These are phyloP conservation scores for Arctocebus calabarensis DNA, from an alignment of 2,797 vertebrate species.

Conservation along the genomic window DNA sequence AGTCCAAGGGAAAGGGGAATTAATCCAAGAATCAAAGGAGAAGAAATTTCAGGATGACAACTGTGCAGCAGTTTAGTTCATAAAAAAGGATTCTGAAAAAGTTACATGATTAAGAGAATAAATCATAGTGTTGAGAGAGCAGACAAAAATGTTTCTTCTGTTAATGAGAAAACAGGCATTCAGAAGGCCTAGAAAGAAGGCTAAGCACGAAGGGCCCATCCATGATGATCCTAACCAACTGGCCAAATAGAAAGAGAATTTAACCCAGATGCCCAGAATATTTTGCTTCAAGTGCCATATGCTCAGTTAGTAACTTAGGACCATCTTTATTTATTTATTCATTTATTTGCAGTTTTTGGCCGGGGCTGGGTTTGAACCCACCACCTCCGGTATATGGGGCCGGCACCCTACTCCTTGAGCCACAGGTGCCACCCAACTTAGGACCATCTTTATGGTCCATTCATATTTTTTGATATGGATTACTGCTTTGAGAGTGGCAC, in stretches of 20 bases:
- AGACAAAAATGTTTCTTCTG: not conserved
- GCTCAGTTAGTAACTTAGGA: not conserved
- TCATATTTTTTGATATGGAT: not conserved
- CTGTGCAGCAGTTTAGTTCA: not conserved
- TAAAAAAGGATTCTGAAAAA: not conserved
- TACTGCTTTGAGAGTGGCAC: not conserved
- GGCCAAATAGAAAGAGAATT: not conserved
- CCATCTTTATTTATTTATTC: too few relatives aligned
- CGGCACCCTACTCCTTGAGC: too few relatives aligned
- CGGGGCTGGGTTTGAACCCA: too few relatives aligned
- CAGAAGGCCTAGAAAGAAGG: not conserved
- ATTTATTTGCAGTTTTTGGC: too few relatives aligned
- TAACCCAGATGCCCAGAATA: not conserved
- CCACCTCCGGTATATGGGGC: too few relatives aligned
- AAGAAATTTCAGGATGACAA: conserved; percentile 35
- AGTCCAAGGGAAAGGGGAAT: conserved; percentile 6
- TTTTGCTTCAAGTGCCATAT: not conserved
- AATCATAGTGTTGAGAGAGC: not conserved
- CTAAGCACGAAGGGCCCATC: not conserved
- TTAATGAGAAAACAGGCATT: not conserved
- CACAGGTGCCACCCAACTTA: not conserved
- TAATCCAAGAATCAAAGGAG: not conserved
- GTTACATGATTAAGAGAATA: not conserved
- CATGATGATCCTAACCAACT: not conserved
- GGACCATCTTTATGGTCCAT: not conserved